A percentile compares a stretch with the other conserved stretches of the same genome.
Evolutionary conservation across 2,888 invertebrate species (phyloP).

Genomic region (Ectemnius lituratus): DNA sequence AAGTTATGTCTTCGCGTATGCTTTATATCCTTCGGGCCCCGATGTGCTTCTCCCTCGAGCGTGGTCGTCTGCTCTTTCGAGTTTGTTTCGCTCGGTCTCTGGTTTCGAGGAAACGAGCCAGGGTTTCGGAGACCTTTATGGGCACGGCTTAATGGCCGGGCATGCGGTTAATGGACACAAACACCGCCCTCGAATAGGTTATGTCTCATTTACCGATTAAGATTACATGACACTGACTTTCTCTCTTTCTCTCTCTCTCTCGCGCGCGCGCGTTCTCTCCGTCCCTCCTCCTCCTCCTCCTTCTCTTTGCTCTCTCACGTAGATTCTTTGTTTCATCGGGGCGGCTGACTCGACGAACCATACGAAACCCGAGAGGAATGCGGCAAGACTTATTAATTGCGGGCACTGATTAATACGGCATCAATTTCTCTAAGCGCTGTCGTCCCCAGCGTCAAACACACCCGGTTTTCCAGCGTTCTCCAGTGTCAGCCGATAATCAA

Average conservation of each 20-base stretch:
- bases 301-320: constrained; percentile 3
- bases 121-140: constrained; percentile 52
- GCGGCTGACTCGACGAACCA: neutral
- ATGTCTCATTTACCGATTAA: constrained; percentile 61
- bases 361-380: no score
- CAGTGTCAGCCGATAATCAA: constrained; percentile 25
- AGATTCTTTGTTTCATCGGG: constrained; percentile 38
- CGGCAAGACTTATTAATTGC: no score
- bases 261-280: no score
- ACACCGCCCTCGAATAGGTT: constrained; percentile 57
- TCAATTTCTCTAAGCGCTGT: no score
- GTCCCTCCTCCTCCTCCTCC: no score
- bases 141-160: constrained; percentile 55
- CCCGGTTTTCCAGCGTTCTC: no score
- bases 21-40: constrained; percentile 32
- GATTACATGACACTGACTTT: constrained; percentile 52
- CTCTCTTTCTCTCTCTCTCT: no score
- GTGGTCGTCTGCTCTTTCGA: constrained; percentile 46
- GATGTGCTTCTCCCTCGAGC: constrained; percentile 28
- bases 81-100: constrained; percentile 52
- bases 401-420: no score
- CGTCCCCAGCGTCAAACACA: no score
- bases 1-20: constrained; percentile 27
- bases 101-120: constrained; percentile 51
- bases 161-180: constrained; percentile 59